These are phyloP conservation scores for Leptinotarsa haldemani DNA, from an alignment of 2,888 invertebrate genomes.

Conservation along the genomic window DNA sequence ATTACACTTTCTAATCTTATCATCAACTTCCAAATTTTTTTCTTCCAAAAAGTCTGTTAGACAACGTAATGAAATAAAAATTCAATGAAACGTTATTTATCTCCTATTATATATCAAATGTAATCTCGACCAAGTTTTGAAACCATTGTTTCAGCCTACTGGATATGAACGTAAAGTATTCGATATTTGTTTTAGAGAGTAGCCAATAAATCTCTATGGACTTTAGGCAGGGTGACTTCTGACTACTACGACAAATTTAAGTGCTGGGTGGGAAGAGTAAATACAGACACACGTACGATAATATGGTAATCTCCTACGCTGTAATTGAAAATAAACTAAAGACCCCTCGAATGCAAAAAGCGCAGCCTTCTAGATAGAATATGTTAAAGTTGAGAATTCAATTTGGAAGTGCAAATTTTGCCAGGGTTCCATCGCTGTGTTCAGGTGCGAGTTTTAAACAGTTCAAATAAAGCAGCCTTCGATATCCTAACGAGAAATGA, in stretches of 20 bases:
- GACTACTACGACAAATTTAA: constrained; percentile 10
- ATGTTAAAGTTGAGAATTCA: constrained; percentile 14
- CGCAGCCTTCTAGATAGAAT: constrained; percentile 3
- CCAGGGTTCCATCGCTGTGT: not conserved
- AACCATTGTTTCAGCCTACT: too few species aligned
- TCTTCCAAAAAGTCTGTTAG: too few species aligned
- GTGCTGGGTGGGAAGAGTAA: constrained; percentile 51
- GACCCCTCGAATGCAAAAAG: constrained; percentile 39
- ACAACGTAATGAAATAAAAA: too few species aligned
- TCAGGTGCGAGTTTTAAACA: too few species aligned
- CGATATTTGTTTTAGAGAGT: constrained; percentile 22
- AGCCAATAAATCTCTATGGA: constrained; percentile 18
- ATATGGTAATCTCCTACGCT: constrained; percentile 58
- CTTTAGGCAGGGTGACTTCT: constrained; percentile 8
- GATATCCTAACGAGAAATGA: too few species aligned
- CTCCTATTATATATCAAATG: too few species aligned
- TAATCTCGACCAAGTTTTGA: too few species aligned
- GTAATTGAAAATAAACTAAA: constrained; percentile 60
- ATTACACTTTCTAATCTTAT: too few species aligned
- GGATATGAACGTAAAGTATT: not conserved
- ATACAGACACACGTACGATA: constrained; percentile 55
- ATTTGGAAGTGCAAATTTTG: constrained; percentile 4
- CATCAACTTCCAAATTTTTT: too few species aligned
- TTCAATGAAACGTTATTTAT: too few species aligned
- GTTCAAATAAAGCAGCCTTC: too few species aligned